Evolutionary conservation across 1,140 invertebrate genomes (phyloP).

Genomic region (Hyphantria cunea): DNA sequence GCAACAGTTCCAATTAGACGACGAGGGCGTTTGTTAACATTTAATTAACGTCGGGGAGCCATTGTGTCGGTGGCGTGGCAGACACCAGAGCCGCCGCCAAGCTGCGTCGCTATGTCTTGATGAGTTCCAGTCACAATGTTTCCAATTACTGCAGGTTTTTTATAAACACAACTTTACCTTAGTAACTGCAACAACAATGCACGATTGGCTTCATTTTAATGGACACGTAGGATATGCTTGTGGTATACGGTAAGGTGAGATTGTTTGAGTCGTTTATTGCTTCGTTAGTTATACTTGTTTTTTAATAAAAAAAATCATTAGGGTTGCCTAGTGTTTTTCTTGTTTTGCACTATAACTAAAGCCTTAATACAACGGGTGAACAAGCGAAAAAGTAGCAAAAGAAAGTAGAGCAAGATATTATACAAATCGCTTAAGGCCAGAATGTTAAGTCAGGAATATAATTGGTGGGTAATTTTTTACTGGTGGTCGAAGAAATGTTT

Average conservation of each 20-base stretch:
- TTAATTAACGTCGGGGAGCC: slow-evolving; percentile 78
- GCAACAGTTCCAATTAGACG: slow-evolving; percentile 81
- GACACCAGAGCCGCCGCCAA: slow-evolving; percentile 49
- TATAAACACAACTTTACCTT: slow-evolving; percentile 35
- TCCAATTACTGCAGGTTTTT: slow-evolving; percentile 28
- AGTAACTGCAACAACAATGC: not conserved
- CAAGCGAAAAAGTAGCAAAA: too few species aligned
- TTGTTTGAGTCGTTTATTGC: too few species aligned
- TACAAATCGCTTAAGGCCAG: too few species aligned
- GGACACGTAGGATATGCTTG: not conserved
- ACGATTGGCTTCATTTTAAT: slow-evolving; percentile 18
- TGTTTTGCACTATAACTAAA: too few species aligned
- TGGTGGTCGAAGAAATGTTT: slow-evolving; percentile 61
- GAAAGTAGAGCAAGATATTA: too few species aligned
- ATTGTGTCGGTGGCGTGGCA: slow-evolving; percentile 71
- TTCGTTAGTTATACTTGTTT: too few species aligned
- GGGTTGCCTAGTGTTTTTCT: too few species aligned
- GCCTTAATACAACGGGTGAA: too few species aligned
- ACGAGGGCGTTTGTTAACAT: slow-evolving; percentile 81
- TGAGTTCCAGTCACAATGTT: slow-evolving; percentile 36
- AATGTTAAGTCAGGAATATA: slow-evolving; percentile 33
- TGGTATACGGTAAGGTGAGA: not conserved
- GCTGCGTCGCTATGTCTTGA: slow-evolving; percentile 26
- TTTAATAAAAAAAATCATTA: too few species aligned
- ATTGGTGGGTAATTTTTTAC: slow-evolving; percentile 40